These are phyloP conservation scores for Jacana jacana DNA, from an alignment of 2,113 vertebrate genomes.

Conservation along the genomic window DNA sequence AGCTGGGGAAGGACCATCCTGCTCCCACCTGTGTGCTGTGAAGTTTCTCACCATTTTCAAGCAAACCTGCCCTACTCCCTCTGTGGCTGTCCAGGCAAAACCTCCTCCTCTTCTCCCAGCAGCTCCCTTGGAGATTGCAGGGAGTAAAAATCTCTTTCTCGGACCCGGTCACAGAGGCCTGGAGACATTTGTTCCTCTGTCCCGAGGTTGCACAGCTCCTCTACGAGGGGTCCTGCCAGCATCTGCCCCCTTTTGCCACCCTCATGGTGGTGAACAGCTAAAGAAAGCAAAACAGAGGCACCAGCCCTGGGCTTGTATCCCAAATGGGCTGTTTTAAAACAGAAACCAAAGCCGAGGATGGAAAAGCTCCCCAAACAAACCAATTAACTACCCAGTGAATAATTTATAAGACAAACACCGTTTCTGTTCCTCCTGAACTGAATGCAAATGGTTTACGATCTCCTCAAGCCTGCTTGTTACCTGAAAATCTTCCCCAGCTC, in stretches of 20 bases:
- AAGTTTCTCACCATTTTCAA: background rate
- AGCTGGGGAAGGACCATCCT: background rate
- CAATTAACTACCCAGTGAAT: constrained; percentile 4
- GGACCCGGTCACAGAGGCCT: background rate
- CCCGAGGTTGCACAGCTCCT: background rate
- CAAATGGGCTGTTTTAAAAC: background rate
- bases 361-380: constrained; percentile 31
- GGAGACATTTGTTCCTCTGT: background rate
- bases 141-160: background rate
- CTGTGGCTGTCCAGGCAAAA: rapidly evolving
- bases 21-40: rapidly evolving
- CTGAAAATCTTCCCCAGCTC: background rate
- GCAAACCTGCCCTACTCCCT: background rate
- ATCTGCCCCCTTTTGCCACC: background rate
- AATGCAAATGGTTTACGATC: background rate
- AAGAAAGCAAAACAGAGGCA: background rate
- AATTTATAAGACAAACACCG: background rate
- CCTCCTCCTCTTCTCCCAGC: background rate
- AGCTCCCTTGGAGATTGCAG: background rate
- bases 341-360: background rate
- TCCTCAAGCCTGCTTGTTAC: background rate
- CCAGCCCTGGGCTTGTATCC: background rate
- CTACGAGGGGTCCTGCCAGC: background rate
- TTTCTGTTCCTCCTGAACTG: background rate
- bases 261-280: background rate